Conservation (phyloP, 2,113 vertebrate species). For the Leucopsar rothschildi region DNA sequence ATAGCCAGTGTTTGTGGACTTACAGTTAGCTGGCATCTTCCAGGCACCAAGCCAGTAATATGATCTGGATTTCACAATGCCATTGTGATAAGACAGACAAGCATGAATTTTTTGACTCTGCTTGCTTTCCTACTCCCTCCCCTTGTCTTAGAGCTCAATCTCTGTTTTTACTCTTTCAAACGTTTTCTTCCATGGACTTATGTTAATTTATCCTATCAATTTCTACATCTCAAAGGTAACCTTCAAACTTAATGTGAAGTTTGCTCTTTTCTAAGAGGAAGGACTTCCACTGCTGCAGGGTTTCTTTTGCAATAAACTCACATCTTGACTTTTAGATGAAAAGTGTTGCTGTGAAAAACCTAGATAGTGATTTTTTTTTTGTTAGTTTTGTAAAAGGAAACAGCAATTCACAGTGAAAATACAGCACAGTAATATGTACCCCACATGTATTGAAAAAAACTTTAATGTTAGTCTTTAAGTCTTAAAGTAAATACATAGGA, state of each 20-base stretch:
- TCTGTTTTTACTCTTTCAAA: background rate
- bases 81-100: conserved; percentile 25
- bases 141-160: background rate
- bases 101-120: background rate
- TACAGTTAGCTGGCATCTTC: background rate
- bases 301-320: background rate
- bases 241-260: background rate
- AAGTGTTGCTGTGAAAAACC: background rate
- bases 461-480: background rate
- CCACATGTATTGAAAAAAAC: background rate
- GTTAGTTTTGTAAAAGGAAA: background rate
- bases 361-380: background rate
- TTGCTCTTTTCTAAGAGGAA: background rate
- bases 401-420: background rate
- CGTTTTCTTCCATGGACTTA: background rate
- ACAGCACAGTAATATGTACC: background rate
- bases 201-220: background rate
- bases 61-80: conserved; percentile 26
- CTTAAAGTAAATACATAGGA: background rate
- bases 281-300: background rate
- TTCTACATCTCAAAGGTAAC: background rate
- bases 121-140: background rate
- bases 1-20: background rate
- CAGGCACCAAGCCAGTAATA: conserved; percentile 30
- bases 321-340: background rate